Conservation (phyloP, 2,888 invertebrate species). For the Leptopterna dolabrata region DNA sequence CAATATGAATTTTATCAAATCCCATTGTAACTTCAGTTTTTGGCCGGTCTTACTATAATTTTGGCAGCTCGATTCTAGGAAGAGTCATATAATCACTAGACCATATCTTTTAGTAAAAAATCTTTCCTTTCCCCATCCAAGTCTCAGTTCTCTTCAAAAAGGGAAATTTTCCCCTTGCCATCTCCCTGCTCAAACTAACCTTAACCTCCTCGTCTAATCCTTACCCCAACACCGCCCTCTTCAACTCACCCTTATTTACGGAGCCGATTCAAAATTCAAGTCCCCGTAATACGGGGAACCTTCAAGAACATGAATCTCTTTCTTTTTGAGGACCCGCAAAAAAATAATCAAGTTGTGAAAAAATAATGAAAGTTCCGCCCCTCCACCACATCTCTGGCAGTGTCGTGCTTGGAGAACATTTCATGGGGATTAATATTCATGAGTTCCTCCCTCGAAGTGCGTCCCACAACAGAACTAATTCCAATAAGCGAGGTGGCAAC, state of each 20-base stretch:
- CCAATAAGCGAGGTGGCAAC: constrained; percentile 28
- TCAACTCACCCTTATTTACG: background rate
- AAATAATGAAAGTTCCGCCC: constrained; percentile 15
- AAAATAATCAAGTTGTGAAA: constrained; percentile 26
- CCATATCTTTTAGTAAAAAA: no score
- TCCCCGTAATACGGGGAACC: background rate
- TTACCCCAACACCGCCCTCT: background rate
- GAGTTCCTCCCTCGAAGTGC: background rate
- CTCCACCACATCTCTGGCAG: background rate
- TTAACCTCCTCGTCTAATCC: background rate
- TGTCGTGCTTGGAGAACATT: constrained; percentile 28
- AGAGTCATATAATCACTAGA: no score
- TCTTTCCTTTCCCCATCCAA: no score
- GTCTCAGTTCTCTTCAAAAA: no score
- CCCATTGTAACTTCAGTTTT: no score
- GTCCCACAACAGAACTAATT: constrained; percentile 37
- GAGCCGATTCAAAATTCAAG: background rate
- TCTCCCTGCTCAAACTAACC: background rate
- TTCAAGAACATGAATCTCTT: background rate
- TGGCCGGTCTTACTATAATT: no score
- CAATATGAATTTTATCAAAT: no score
- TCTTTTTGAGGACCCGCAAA: background rate
- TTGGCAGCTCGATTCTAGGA: no score
- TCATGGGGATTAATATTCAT: constrained; percentile 47
- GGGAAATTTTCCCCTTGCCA: no score